Conservation (phyloP, 2,113 vertebrate species). For the Chaetura pelagica region DNA sequence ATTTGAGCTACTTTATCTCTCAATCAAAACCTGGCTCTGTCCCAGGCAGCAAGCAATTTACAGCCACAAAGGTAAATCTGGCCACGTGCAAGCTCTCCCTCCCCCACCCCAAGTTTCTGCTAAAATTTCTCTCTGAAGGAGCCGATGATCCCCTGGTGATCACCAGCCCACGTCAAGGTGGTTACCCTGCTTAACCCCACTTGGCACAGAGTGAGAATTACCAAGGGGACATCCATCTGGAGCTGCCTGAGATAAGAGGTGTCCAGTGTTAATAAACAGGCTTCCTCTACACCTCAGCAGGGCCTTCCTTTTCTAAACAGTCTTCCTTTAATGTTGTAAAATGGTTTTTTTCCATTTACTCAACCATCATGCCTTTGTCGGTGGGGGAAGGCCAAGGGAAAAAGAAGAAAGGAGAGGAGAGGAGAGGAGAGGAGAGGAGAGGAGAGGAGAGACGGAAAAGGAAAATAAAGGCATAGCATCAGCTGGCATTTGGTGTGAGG, state of each 20-base stretch:
- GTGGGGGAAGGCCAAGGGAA: conserved; percentile 62
- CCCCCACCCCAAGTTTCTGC: background rate
- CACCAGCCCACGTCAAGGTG: conserved; percentile 76
- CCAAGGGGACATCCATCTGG: conserved; percentile 84
- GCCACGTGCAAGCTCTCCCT: conserved; percentile 35
- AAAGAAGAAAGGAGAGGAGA: background rate
- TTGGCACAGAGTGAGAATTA: conserved; percentile 78
- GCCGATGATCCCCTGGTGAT: conserved; percentile 50
- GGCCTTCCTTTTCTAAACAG: conserved; percentile 96
- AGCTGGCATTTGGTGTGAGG: no score
- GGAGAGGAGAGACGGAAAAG: conserved; percentile 27
- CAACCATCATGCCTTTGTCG: conserved; percentile 82
- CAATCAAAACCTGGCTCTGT: conserved; percentile 67
- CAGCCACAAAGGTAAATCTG: conserved; percentile 60
- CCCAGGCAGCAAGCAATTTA: conserved; percentile 68
- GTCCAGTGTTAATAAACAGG: conserved; percentile 91
- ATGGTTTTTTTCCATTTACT: conserved; percentile 92
- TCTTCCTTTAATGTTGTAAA: conserved; percentile 91
- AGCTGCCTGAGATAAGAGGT: conserved; percentile 92
- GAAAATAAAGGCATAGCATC: no score
- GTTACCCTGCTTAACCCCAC: conserved; percentile 79
- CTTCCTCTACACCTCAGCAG: conserved; percentile 93
- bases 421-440: background rate
- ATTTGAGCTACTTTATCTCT: conserved; percentile 75
- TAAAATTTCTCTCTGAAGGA: conserved; percentile 59